Evolutionary conservation across 2,113 vertebrate species (phyloP).

Genomic region (human (Homo sapiens)): GRCh38 chr1:157954501-157955000

Average conservation of each 20-base stretch:
- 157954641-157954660: neutral
- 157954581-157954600: neutral
- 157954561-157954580: neutral
- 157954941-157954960: neutral
- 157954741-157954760: neutral
- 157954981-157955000: neutral
- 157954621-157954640: neutral
- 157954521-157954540: too few relatives aligned
- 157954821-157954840: rapidly evolving
- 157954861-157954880: neutral
- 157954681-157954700: neutral
- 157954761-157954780: too few relatives aligned
- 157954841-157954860: neutral
- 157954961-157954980: neutral
- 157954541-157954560: neutral
- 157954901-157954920: neutral
- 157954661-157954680: neutral
- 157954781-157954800: neutral
- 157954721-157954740: neutral
- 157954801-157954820: neutral
- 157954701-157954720: neutral
- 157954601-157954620: neutral
- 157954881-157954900: neutral
- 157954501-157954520: neutral
- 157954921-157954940: neutral